Conservation (phyloP, 1,140 invertebrate genomes). For the Heliothis subflexa region DNA sequence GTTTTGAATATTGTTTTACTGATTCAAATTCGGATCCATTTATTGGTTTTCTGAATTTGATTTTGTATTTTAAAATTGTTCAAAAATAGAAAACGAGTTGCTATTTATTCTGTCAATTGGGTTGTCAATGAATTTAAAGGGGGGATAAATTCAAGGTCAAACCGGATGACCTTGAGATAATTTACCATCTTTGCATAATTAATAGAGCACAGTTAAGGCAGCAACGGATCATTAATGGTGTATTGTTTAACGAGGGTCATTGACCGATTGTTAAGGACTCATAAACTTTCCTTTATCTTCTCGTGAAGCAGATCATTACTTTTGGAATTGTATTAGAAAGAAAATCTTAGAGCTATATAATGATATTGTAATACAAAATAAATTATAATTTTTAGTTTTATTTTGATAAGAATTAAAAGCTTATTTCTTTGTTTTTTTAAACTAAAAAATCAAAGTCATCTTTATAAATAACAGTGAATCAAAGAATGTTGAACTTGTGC, state of each 20-base stretch:
- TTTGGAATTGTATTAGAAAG: too few species aligned
- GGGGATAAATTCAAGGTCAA: neutral
- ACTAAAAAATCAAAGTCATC: too few species aligned
- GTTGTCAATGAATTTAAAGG: too few species aligned
- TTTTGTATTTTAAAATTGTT: constrained; percentile 39
- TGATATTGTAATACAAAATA: too few species aligned
- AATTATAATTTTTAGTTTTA: too few species aligned
- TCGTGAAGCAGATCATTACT: too few species aligned
- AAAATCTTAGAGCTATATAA: too few species aligned
- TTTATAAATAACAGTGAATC: too few species aligned
- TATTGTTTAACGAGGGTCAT: neutral
- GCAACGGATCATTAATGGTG: neutral
- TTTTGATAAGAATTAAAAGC: too few species aligned
- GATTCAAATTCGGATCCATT: constrained; percentile 27
- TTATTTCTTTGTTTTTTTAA: too few species aligned
- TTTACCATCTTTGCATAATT: neutral
- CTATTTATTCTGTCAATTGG: neutral
- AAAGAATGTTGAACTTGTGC: too few species aligned
- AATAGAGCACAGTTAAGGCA: too few species aligned
- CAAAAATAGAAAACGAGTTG: constrained; percentile 1
- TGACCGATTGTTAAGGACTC: neutral
- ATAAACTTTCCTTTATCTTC: neutral
- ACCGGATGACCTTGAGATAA: neutral
- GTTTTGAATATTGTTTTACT: constrained; percentile 44
- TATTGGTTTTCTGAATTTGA: constrained; percentile 36